Base-by-base conservation (phyloP, 2,113 vertebrate species). In the Benitochromis conjunctus region DNA sequence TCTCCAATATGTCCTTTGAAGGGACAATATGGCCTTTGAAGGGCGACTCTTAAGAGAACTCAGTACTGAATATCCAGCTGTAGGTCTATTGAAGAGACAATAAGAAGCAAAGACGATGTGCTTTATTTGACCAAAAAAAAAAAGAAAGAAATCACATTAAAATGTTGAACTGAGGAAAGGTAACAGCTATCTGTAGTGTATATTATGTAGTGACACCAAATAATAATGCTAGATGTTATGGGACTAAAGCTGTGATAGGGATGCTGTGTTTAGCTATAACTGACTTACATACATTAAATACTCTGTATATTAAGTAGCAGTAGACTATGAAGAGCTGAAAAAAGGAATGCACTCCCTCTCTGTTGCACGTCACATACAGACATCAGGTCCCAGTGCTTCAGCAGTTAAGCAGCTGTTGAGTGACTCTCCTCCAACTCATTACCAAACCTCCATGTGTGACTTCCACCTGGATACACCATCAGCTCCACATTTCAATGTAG, bases 381-480 rank as follows among this genome's bases (percentile, higher is more conserved):
- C 88, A 86, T 88, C 90, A 85, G 85, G 88, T 87, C 89, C 85
- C 84, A 71, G 81, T 58, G 90, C 80, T 90, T 83, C 81, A 78
- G 89, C 77, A 86, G 64, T 43, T 84, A 48, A 92, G 85, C 95
- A 95, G 92, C 94, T 95, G 95, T 78, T 92, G 82, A 92, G 86
- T 60, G 81, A 87, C 76, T 90, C 66, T 92, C 88, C 84, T 88
- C 85, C 92, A 90, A 90, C 92, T 94, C 91, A 93, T 95, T 95
- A 94, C 82, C 88, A 91, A 93, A 92, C 79, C 89, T 95, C 91
- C 90, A 93, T 92, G 91, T 93, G 92, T 92, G 88, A 89, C 90
- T 94, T 93, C 92, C 92, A 95, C 91, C 94, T 94, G 92, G 89
- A 93, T 86, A 84, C 86, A 79, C 91, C 86, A 81, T 88, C 89